Base-by-base conservation (phyloP, 2,797 vertebrate species). In the Picus viridis region DNA sequence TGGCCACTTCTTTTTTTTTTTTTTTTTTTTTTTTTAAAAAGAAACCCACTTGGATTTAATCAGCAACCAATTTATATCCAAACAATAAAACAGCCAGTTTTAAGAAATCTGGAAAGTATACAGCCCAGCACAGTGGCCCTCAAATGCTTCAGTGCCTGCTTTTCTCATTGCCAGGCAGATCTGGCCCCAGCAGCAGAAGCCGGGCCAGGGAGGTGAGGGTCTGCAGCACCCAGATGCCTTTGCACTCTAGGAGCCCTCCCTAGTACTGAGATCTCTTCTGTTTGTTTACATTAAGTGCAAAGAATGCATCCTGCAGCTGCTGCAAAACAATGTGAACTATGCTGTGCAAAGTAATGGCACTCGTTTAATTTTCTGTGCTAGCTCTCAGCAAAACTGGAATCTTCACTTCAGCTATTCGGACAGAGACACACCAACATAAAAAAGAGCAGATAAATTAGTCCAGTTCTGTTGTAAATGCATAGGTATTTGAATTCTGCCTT, bases 371-470 rank as follows among this genome's bases (percentile, higher is more conserved):
- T 86, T 68, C 86, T 62, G 54, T 6, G 58, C 18, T 58, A 39
- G 54, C 93, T 82, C 84, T 84, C 88, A 88, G 83, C 58, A 91
- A 79, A 92, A 74, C 72, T 59, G 71, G 68, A 84, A 68, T 71
- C 86, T 85, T 88, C 32, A 7, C 29, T 79, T 81, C 77, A 70
- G 80, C 75, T 79, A 14, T 58, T 79, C 12, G 19, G 83, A 82
- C 71, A 30, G 47, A 79, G 81, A 70, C 2, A 1, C 19, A n/a
- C 51, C 0, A 3, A 70, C 90, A 77, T 14, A 93, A 92, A 76
- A 14, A 64, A 47, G 45, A 75, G 45, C 3, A 83, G 84, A 93
- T 47, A 65, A 88, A 73, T 68, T 3, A 63, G 45, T 76, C 86
- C 54, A 65, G 45, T 72, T 77, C 81, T 90, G 78, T 10, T 90